Percentiles rank a stretch among this genome's conserved stretches.
These are phyloP conservation scores for Megalurothrips usitatus DNA, from an alignment of 2,888 invertebrate species.

Conservation along the genomic window DNA sequence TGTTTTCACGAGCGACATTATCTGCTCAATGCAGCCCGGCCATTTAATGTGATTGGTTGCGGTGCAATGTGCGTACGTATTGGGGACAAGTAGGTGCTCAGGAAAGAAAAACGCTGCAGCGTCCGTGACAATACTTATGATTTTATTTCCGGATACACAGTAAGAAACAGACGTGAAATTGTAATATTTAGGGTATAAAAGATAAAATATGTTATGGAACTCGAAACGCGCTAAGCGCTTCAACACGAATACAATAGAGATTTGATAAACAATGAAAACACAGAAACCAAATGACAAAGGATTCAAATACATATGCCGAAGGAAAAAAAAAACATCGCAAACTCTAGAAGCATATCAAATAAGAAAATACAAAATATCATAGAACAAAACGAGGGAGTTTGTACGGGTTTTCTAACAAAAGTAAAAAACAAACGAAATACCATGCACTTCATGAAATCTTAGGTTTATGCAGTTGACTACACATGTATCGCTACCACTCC, in stretches of 20 bases:
- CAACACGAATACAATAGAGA: conserved; percentile 18
- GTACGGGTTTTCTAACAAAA: conserved; percentile 26
- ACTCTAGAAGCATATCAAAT: neutral
- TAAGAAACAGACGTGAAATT: conserved; percentile 25
- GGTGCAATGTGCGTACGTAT: too few species aligned
- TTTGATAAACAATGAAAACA: conserved; percentile 12
- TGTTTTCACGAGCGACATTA: too few species aligned
- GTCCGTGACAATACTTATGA: conserved; percentile 21
- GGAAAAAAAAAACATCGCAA: neutral
- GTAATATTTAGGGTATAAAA: conserved; percentile 25
- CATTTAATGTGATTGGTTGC: too few species aligned
- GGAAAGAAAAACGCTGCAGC: neutral
- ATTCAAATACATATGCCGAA: neutral
- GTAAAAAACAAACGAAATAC: conserved; percentile 17
- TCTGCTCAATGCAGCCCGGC: too few species aligned
- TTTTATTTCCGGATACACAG: conserved; percentile 25
- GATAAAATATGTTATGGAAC: conserved; percentile 27
- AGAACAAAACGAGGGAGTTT: conserved; percentile 6
- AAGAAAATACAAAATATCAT: conserved; percentile 14
- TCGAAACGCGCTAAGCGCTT: neutral
- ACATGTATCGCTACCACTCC: conserved; percentile 9
- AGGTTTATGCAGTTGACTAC: conserved; percentile 11
- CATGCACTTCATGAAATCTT: conserved; percentile 13
- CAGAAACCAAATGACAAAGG: neutral
- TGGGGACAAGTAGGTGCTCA: too few species aligned